Evolutionary conservation across 2,797 vertebrate species (phyloP).

Genomic region (Sebastes jordani): DNA sequence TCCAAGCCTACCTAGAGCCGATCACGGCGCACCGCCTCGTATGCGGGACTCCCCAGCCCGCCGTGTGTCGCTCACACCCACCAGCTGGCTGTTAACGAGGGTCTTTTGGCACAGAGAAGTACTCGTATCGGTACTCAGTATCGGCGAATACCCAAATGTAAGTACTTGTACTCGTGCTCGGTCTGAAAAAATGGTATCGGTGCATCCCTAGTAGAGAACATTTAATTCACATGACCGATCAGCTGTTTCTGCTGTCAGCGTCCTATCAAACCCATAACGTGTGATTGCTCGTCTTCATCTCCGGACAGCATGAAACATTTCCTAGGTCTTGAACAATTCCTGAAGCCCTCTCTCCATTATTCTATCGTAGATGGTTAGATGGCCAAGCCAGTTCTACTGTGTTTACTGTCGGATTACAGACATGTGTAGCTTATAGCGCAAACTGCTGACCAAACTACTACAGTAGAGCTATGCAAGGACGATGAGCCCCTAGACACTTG

Average conservation of each 20-base stretch:
- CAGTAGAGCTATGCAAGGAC: background rate
- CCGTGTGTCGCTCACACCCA: no score
- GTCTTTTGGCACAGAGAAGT: no score
- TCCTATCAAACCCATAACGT: background rate
- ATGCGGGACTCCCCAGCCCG: no score
- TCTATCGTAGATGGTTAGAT: background rate
- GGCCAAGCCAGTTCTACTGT: background rate
- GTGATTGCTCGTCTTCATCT: background rate
- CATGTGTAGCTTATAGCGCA: background rate
- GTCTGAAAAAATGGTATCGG: no score
- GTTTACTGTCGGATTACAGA: no score
- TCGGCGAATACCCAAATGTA: no score
- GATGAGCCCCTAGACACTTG: slow-evolving; percentile 22
- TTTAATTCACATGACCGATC: background rate
- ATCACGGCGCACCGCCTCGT: no score
- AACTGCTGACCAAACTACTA: background rate
- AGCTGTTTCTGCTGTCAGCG: background rate
- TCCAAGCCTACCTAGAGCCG: no score
- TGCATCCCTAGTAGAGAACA: background rate
- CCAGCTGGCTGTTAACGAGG: no score
- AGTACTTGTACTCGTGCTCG: no score
- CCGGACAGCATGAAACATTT: background rate
- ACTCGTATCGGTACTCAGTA: no score
- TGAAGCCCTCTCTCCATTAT: background rate
- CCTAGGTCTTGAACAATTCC: background rate